A percentile compares a stretch with the other conserved stretches of the same genome.
Evolutionary conservation across 2,113 vertebrate species (phyloP).

Genomic region (Myrmecophaga tridactyla): DNA sequence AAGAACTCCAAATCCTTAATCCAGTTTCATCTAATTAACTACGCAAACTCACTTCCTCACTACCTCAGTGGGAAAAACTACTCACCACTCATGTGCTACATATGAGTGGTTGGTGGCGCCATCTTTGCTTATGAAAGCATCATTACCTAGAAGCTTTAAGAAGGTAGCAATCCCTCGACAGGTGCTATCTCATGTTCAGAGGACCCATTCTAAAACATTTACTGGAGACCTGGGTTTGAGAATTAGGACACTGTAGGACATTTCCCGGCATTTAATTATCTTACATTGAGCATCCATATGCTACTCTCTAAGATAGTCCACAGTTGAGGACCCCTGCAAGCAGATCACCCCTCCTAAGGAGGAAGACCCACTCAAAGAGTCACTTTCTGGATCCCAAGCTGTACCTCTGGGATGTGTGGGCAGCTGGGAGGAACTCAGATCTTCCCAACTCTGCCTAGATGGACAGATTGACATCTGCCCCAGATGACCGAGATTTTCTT

Average conservation of each 20-base stretch:
- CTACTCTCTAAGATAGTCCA: fast-evolving
- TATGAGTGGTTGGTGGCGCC: neutral
- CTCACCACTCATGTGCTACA: fast-evolving
- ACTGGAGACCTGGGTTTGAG: neutral
- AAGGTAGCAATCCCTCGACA: too few relatives aligned
- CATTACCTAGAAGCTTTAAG: neutral
- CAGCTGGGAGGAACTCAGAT: neutral
- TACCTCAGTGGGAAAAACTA: neutral
- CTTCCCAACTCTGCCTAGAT: neutral
- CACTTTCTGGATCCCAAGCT: neutral
- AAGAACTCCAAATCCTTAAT: neutral
- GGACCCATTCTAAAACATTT: neutral
- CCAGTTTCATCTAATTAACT: neutral
- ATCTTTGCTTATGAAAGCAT: neutral
- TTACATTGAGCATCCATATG: neutral
- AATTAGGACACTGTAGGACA: too few relatives aligned
- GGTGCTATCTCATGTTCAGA: too few relatives aligned
- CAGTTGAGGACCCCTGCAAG: neutral
- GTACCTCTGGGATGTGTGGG: neutral
- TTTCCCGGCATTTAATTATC: fast-evolving
- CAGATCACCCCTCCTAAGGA: neutral
- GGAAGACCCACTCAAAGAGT: neutral
- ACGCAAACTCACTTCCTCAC: neutral
- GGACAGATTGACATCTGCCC: neutral
- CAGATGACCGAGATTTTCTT: neutral